Evolutionary conservation across 2,113 vertebrate genomes (phyloP), one percentile per base, ranked within the genome.

Genomic region (Sorex araneus): DNA sequence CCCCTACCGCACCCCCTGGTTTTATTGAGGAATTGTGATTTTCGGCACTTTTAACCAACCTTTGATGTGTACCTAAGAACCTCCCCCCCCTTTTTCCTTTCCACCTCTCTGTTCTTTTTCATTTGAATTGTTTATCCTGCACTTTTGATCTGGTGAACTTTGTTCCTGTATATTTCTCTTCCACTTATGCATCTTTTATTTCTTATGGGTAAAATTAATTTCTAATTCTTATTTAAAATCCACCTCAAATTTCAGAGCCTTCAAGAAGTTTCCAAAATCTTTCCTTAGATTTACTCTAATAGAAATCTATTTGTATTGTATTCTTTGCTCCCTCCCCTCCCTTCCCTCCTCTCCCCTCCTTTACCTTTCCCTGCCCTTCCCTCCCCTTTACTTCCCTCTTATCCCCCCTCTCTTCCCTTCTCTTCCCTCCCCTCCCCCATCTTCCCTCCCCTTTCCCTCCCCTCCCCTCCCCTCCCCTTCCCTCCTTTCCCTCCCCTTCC

Each of bases 51-150:
- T 79, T 73, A 34, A 79, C 32, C 12, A 45, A 6, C 64, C 60
- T 83, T 19, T 76, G 27, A 60, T 88, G 5, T 60, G 25, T 19
- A 25, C 19, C 50, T 16, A 54, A 64, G 40, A 15, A 77, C 40
- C 12, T 66, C 18, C 8, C 45, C 40, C 2, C 0, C 3, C 12
- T 12, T 3, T 57, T 5, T 32, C 23, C 40, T 1, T 19, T 47
- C 23, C 5, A 16, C 34, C 1, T 32, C 11, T 0, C 40, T 45
- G 3, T 28, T 4, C 4, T 32, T 4, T 36, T 7, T 13, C 3
- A 32, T 67, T 60, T 32, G 21, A 57, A 11, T 78, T 69, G 15
- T 10, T 54, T 80, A 40, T n/a, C 34, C 4, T 63, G 1, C 9
- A 69, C n/a, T 90, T 90, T 75, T 5, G n/a, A 54, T 81, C 66